phyloP scores from a whole-genome alignment of 2,888 invertebrate species.

The Pristionchus japonicus region DNA sequence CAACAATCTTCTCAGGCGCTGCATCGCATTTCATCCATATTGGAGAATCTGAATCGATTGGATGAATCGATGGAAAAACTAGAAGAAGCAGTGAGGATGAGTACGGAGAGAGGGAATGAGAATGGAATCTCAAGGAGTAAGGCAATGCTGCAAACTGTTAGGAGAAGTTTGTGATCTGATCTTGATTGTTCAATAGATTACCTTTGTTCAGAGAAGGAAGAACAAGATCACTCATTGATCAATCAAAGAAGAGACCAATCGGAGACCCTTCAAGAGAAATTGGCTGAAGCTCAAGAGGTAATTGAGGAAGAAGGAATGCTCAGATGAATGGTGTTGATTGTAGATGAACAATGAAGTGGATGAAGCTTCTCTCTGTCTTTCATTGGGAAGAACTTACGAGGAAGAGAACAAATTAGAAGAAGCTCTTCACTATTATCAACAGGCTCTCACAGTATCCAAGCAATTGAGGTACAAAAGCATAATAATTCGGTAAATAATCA shows the following conservation, averaged over 20 bases:
- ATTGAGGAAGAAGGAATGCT: not conserved
- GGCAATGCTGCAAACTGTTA: not conserved
- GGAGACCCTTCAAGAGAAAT: slow-evolving; percentile 5
- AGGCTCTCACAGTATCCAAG: slow-evolving; percentile 38
- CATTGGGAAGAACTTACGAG: not conserved
- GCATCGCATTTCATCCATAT: not conserved
- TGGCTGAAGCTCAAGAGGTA: slow-evolving; percentile 43
- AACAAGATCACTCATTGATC: not conserved
- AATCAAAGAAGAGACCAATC: not conserved
- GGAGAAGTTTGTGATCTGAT: not conserved
- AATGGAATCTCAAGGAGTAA: not conserved
- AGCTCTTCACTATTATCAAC: slow-evolving; percentile 42
- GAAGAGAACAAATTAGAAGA: slow-evolving; percentile 21
- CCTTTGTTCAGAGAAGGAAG: not conserved
- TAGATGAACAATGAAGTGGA: slow-evolving; percentile 25
- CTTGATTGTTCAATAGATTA: not conserved
- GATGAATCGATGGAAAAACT: not conserved
- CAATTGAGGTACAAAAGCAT: slow-evolving; percentile 42
- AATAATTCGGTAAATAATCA: not conserved
- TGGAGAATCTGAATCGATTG: slow-evolving; percentile 13
- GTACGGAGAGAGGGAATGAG: not conserved
- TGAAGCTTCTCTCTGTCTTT: slow-evolving; percentile 19
- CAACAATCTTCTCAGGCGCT: not conserved
- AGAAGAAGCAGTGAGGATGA: not conserved
- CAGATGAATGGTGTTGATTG: no score